Evolutionary conservation across 2,113 vertebrate genomes (phyloP), one percentile per base, ranked within the genome.

Genomic region (Gobiocypris rarus): DNA sequence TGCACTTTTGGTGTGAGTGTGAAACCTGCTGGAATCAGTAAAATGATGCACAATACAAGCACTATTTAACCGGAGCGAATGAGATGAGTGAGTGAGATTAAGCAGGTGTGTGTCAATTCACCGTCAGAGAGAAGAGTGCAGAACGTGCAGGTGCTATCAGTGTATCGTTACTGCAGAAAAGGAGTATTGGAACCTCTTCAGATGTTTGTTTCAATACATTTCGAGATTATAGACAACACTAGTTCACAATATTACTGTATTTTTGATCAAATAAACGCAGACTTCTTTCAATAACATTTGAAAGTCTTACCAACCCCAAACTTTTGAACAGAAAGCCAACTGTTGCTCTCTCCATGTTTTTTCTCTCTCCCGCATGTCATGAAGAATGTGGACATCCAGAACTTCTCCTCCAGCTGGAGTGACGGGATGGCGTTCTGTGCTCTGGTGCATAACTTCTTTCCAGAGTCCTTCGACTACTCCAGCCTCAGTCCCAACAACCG

Each of bases 361-460:
- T 4, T 48, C 71, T 74, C 43, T 58, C 10, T 34, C 24, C 9
- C 9, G n/a, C 43, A 31, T 26, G 6, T 82, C 80, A 75, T 17
- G 1, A 85, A 99, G 98, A 95, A 99, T 0, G 97, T 99, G 91
- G 93, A 97, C 82, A 99, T 99, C 90, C 97, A 98, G 94, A 99
- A 99, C 91, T 99, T 99, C 90, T 99, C 98, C 1, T 98, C 97
- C 83, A 99, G 98, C 85, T 99, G 98, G 98, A 98, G 97, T 2
- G 94, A 99, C 0, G 98, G 98, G 54, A 97, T 99, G 97, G 98
- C 98, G 6, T 99, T 99, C 90, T 99, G 98, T 31, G 98, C 97
- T 67, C 93, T 99, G 85, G 97, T 99, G 56, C 98, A 99, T 92
- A 96, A 98, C 89, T 99, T 99, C 93, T 99, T 99, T 88, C 98